Percentiles rank a stretch among this genome's conserved stretches.
Evolutionary conservation across 2,113 vertebrate species (phyloP).

Genomic region (Rhabdomys dilectus): DNA sequence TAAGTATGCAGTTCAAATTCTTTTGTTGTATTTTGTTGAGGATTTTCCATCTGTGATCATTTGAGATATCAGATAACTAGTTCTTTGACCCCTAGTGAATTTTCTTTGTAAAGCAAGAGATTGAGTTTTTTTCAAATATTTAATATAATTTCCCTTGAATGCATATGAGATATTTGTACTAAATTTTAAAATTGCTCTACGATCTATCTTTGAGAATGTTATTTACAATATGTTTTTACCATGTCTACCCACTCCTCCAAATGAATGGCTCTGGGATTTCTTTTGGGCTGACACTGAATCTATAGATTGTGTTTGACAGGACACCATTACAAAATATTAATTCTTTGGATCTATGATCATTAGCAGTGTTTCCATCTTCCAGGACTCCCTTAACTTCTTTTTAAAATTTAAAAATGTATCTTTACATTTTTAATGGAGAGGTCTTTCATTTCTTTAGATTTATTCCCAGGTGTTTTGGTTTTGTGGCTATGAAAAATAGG

Average conservation of each 20-base stretch:
- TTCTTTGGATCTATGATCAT: background rate
- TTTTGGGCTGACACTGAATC: background rate
- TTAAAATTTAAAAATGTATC: no score
- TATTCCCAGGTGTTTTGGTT: background rate
- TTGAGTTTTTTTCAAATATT: background rate
- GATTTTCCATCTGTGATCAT: background rate
- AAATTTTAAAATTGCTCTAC: background rate
- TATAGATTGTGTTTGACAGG: background rate
- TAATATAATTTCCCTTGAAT: background rate
- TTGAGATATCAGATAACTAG: background rate
- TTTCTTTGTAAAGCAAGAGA: background rate
- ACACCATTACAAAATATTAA: background rate
- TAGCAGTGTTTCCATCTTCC: background rate
- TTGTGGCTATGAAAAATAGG: background rate
- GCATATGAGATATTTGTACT: background rate
- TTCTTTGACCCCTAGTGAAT: background rate
- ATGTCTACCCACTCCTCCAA: background rate
- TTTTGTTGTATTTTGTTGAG: background rate
- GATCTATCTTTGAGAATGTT: background rate
- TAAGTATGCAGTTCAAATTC: background rate
- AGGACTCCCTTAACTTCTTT: background rate
- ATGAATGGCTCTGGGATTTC: background rate
- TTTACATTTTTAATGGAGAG: background rate
- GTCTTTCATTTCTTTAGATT: background rate
- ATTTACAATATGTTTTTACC: background rate